Conservation (phyloP, 2,888 invertebrate genomes). For the Mimumesa dahlbomi region DNA sequence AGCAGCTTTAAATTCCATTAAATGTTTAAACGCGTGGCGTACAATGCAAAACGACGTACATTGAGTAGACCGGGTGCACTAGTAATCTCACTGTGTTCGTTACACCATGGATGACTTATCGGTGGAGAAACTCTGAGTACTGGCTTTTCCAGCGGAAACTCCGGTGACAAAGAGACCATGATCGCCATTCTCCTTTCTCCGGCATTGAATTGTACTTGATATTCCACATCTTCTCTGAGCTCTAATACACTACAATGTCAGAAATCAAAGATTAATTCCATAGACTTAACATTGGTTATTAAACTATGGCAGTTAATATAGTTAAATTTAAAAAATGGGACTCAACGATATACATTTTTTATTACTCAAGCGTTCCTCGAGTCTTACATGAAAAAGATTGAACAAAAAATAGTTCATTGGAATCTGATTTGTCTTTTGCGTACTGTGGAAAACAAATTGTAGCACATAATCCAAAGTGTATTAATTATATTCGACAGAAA, state of each 20-base stretch:
- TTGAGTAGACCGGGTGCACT: constrained; percentile 89
- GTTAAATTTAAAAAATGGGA: no score
- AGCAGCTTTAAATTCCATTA: neutral
- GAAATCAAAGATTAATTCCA: neutral
- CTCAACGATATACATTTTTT: no score
- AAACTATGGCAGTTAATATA: no score
- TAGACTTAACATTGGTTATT: no score
- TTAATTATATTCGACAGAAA: no score
- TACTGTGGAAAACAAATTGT: no score
- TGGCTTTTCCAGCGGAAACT: constrained; percentile 90
- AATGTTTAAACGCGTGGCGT: neutral
- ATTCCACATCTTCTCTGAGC: constrained; percentile 87
- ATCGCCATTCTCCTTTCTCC: constrained; percentile 85
- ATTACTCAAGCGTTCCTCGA: no score
- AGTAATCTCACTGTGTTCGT: constrained; percentile 86
- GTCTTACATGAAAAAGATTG: no score
- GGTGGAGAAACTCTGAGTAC: constrained; percentile 85
- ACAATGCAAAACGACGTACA: constrained; percentile 78
- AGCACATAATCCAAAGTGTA: no score
- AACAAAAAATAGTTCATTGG: no score
- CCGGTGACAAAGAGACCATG: constrained; percentile 85
- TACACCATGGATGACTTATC: constrained; percentile 88
- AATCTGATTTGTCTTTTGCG: no score
- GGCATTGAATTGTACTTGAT: constrained; percentile 86
- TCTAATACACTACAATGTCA: constrained; percentile 84